Percentiles rank a stretch among this genome's conserved stretches.
Conservation (phyloP, 2,113 vertebrate species). For the Semnornis frantzii region DNA sequence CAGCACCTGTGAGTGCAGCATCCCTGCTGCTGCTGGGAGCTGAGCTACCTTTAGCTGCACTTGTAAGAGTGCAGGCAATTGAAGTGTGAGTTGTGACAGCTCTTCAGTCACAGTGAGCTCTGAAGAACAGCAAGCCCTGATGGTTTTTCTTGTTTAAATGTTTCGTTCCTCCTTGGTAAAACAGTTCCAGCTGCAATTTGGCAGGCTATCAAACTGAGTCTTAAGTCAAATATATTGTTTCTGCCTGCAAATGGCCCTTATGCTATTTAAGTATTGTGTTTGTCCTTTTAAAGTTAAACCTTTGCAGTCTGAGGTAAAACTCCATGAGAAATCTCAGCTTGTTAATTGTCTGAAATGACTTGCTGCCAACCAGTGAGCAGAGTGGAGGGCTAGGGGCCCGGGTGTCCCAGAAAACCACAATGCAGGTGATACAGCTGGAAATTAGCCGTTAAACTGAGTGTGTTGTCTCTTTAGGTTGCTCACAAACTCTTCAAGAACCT, state of each 20-base stretch:
- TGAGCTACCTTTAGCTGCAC: rapidly evolving
- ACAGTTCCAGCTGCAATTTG: rapidly evolving
- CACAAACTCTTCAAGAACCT: constrained; percentile 79
- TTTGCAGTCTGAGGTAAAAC: neutral
- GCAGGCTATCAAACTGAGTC: neutral
- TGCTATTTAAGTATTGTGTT: neutral
- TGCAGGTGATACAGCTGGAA: rapidly evolving
- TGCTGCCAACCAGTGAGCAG: neutral
- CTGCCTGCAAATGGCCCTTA: neutral
- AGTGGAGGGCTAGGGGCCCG: rapidly evolving
- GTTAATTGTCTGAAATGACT: neutral
- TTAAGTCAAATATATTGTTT: rapidly evolving
- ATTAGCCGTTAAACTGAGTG: neutral
- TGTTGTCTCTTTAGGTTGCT: constrained; percentile 72
- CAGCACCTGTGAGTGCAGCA: rapidly evolving
- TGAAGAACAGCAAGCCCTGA: neutral
- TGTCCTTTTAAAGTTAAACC: neutral
- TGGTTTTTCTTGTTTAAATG: neutral
- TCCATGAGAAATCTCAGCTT: neutral
- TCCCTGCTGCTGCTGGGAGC: neutral
- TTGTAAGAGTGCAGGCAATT: neutral
- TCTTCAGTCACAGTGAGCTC: neutral
- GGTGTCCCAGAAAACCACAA: neutral
- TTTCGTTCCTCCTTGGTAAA: neutral
- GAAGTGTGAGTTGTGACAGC: neutral